phyloP scores from a whole-genome alignment of 2,888 invertebrate species.

The Drosophila vallismaia region DNA sequence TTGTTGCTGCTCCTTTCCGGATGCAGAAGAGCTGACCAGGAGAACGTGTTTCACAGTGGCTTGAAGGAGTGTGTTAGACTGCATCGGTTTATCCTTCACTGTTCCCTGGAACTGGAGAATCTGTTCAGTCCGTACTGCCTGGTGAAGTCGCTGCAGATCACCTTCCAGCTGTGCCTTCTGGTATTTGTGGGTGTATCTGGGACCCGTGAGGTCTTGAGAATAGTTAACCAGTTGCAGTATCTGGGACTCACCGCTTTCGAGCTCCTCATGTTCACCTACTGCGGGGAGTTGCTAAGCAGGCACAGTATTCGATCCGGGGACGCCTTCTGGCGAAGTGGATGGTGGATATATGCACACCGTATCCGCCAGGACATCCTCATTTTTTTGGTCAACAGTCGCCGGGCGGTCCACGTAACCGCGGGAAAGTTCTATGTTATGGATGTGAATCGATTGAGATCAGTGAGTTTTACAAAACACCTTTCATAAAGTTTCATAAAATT shows the following conservation, averaged over 20 bases:
- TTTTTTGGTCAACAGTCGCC: conserved; percentile 74
- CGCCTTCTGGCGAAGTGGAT: conserved; percentile 77
- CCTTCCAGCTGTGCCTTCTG: conserved; percentile 81
- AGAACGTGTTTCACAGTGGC: conserved; percentile 42
- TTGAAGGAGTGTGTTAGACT: conserved; percentile 80
- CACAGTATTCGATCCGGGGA: conserved; percentile 80
- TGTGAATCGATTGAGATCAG: conserved; percentile 77
- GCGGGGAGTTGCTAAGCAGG: conserved; percentile 74
- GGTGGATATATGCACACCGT: conserved; percentile 70
- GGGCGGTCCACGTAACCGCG: conserved; percentile 76
- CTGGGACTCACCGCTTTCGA: conserved; percentile 74
- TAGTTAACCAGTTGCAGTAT: conserved; percentile 79
- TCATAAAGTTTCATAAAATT: neutral
- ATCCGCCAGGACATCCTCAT: conserved; percentile 77
- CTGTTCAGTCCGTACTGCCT: conserved; percentile 82
- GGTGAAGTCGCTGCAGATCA: conserved; percentile 82
- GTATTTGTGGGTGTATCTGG: conserved; percentile 81
- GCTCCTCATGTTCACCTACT: conserved; percentile 81
- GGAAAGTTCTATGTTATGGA: conserved; percentile 82
- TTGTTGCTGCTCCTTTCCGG: conserved; percentile 33
- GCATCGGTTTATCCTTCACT: conserved; percentile 81
- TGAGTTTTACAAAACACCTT: conserved; percentile 29
- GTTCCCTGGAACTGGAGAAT: conserved; percentile 78
- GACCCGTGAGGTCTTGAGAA: conserved; percentile 60
- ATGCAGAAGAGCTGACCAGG: neutral